Evolutionary conservation across 2,797 vertebrate species (phyloP), one percentile per base, ranked within the genome.

Genomic region (Hyperoplus lanceolatus): DNA sequence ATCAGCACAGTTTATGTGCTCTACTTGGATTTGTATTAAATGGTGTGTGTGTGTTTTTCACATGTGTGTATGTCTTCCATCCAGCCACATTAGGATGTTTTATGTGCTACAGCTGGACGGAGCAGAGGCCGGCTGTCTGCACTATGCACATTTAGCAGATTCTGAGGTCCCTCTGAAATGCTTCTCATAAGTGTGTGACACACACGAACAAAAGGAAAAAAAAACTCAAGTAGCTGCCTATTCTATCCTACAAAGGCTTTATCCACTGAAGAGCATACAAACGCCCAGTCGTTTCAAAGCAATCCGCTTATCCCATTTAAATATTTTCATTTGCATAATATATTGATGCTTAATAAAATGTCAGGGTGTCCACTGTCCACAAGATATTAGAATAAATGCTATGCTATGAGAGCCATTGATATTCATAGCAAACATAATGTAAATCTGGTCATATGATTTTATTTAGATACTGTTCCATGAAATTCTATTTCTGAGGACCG

Each of bases 1-100:
- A 81, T 81, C 73, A 77, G 82, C 68, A 5, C 48, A 41, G 55
- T 79, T 77, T 72, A 77, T 82, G 65, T 41, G 75, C 83, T 84
- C 41, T 41, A 53, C 56, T 79, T 73, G 67, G 70, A 84, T 61
- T 41, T 51, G 54, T 13, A 53, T 42, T 70, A 14, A 62, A 58
- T n/a, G 49, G 46, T 63, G 59, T 18, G 46, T 15, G 38, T 72
- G 15, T 66, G 12, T 64, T 38, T 51, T 29, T 72, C 6, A 5
- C 53, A 50, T 51, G 49, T 73, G 66, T 67, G 57, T 54, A 0
- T 58, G 60, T 73, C 8, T 68, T 69, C 67, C 70, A 58, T 48
- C 6, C 66, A 58, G 63, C 53, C 60, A 67, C 64, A 75, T 86
- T 53, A 70, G 64, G 54, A 79, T 77, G 71, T 68, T 85, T 88